Evolutionary conservation across 2,797 vertebrate genomes (phyloP), one percentile per base, ranked within the genome.

Genomic region (Brachyrhaphis roseni): DNA sequence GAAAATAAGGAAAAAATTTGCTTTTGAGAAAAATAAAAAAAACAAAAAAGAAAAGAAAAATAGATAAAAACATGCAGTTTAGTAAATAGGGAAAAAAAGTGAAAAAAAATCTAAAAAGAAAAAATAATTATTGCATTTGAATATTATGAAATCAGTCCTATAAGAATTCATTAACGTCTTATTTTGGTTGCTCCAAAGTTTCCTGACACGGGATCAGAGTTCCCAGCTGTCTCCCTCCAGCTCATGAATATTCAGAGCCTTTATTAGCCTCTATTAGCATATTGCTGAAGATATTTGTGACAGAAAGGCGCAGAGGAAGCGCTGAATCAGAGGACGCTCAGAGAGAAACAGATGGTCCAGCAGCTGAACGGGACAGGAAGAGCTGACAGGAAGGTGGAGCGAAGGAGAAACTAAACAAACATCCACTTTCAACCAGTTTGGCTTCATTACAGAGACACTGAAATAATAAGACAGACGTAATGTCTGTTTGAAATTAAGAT

Each of bases 301-400:
- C 90, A 87, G 45, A 72, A 82, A 81, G 77, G 18, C 41, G 80
- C 81, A 84, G 75, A 74, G 53, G 64, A 81, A 41, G 82, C 86
- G 84, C 90, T 89, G 88, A 92, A 62, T 90, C 88, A 90, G 87
- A 89, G 87, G 89, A 68, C 81, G 72, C 5, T 11, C 62, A 31
- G 72, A 39, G 73, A 71, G 72, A n/a, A 47, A 8, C 66, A 82
- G 79, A 85, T 72, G 43, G 64, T 70, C 34, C 87, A 16, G 0
- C 62, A 6, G 47, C 47, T 13, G 75, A 62, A 78, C 31, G 7
- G 64, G 78, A 81, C 53, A 51, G 78, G 46, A 47, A 20, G 66
- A 36, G 26, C 76, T 51, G 86, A 62, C 75, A 49, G 85, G 55
- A 71, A 34, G 47, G 71, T 2, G 80, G 64, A 28, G 72, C 84